Base-by-base conservation (phyloP, 2,888 invertebrate genomes). In the Sicus ferrugineus region DNA sequence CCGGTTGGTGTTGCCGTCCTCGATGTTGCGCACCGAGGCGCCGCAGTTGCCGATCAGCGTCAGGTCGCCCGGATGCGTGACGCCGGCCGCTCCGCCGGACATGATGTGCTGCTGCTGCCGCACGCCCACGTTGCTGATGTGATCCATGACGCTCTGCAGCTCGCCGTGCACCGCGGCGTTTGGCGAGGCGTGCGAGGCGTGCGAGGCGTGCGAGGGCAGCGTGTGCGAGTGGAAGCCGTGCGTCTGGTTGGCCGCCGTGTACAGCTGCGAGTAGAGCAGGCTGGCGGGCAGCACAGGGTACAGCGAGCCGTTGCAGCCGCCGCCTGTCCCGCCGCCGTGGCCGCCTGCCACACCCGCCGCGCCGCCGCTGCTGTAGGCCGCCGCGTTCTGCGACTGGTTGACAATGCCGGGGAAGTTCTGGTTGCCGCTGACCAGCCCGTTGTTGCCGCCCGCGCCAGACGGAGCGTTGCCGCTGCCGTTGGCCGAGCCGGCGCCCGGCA, bases 241-340 rank as follows among this genome's bases (percentile, higher is more conserved):
- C 23, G 89, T 88, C 80, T 92, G 92, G 79, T 92, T 92, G 52
- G 92, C 92, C 0, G 92, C 92, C 3, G 93, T 92, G 77, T 94
- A 94, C 23, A 94, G 84, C 80, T 94, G 94, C 7, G 94, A 94
- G 85, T 94, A 95, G 3, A 95, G 86, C 73, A 94, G 86, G 77
- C 94, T 94, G 1, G 92, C 92, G 2, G 94, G 94, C 42, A 94
- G 85, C 4, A 94, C 94, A 0, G 92, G 93, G 78, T 92, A 92
- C 0, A 92, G 82, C 0, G 92, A 91, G 75, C 91, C 91, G 83
- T 92, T 92, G 79, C 91, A 92, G 76, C 90, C 91, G 75, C 81
- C 81, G 0, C 80, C 78, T 0, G 79, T 73, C 1, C 77, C 72
- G 14, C 79, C 78, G 28, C 71, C 58, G 6, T 79, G 76, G 30